Conservation (phyloP, 2,113 vertebrate species). For the Noturus placidus region DNA sequence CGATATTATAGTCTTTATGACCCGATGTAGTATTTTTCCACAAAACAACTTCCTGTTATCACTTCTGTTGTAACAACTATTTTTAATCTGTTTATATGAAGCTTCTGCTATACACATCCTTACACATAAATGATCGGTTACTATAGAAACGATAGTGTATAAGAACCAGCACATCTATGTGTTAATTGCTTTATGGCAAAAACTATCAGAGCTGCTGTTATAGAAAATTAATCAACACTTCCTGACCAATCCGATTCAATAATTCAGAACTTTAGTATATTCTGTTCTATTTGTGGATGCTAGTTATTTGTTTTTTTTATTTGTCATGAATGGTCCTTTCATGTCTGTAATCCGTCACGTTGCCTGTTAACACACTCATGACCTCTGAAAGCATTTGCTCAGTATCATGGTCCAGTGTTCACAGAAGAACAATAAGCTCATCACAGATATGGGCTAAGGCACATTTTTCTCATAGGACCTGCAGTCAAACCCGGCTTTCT, state of each 20-base stretch:
- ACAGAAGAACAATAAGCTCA: neutral
- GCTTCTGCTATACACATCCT: neutral
- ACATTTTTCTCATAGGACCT: neutral
- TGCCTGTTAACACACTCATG: neutral
- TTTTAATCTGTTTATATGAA: neutral
- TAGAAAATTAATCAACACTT: neutral
- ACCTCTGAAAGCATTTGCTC: neutral
- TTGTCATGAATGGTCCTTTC: neutral
- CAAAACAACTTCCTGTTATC: neutral
- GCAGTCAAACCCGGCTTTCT: neutral
- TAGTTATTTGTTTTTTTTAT: neutral
- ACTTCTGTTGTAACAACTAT: neutral
- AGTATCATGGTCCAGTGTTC: neutral
- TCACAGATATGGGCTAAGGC: neutral
- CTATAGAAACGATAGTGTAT: neutral
- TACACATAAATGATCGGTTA: neutral
- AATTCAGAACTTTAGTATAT: neutral
- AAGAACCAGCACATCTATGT: neutral
- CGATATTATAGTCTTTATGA: neutral
- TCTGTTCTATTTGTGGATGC: neutral
- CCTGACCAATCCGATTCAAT: neutral
- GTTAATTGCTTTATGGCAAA: neutral
- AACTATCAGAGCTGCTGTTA: neutral
- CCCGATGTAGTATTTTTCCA: neutral
- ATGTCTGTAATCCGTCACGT: neutral